Conservation (phyloP, 2,888 invertebrate species). For the Ormyrus pomaceus region DNA sequence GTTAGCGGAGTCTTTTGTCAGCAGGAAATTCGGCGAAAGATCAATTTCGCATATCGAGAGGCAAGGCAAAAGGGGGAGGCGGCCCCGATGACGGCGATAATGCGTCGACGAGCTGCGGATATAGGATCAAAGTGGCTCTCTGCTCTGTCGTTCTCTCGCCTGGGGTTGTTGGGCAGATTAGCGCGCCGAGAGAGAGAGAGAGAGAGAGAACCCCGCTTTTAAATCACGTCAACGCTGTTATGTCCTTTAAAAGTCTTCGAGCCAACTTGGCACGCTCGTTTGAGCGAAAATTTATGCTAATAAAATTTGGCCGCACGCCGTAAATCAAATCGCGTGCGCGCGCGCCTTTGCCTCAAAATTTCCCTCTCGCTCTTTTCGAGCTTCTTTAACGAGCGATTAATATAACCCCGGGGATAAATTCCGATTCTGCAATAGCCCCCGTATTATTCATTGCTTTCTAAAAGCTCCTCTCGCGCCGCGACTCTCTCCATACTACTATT, state of each 20-base stretch:
- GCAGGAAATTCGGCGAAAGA: slow-evolving; percentile 28
- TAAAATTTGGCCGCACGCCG: background rate
- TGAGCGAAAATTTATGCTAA: slow-evolving; percentile 36
- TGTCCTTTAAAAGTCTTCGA: slow-evolving; percentile 29
- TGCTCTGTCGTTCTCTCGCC: background rate
- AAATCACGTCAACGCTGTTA: slow-evolving; percentile 38
- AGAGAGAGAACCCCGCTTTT: slow-evolving; percentile 17
- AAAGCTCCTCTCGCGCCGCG: too few relatives aligned
- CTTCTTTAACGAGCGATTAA: too few relatives aligned
- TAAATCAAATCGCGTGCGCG: slow-evolving; percentile 1
- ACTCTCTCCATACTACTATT: too few relatives aligned
- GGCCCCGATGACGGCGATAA: slow-evolving; percentile 52
- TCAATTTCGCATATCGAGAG: slow-evolving; percentile 45
- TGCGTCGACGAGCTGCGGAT: slow-evolving; percentile 44
- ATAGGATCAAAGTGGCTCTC: slow-evolving; percentile 53
- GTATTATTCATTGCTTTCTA: too few relatives aligned
- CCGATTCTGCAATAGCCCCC: too few relatives aligned
- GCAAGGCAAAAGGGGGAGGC: slow-evolving; percentile 14
- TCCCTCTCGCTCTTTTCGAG: too few relatives aligned
- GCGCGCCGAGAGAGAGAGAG: slow-evolving; percentile 2
- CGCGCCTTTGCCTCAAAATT: too few relatives aligned
- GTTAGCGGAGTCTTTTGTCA: slow-evolving; percentile 12
- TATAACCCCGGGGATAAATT: too few relatives aligned
- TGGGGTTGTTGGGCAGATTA: slow-evolving; percentile 55
- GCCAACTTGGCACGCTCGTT: slow-evolving; percentile 16